These are phyloP conservation scores for Eumaeus atala DNA, from an alignment of 1,140 invertebrate species.

Conservation along the genomic window DNA sequence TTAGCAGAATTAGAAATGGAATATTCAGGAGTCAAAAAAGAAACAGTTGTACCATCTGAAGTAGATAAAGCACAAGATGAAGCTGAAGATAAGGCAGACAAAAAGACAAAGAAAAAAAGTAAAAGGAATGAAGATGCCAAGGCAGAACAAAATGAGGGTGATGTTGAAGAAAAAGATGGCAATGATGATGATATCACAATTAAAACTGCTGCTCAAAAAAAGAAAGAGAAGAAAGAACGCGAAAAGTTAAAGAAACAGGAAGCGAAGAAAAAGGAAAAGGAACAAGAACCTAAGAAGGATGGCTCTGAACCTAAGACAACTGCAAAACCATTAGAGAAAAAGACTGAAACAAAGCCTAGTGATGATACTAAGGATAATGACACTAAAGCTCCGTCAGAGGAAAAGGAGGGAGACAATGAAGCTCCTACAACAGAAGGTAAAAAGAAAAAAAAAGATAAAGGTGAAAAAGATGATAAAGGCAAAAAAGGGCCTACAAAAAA, in stretches of 20 bases:
- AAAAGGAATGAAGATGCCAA: slow-evolving; percentile 67
- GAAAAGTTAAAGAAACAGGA: slow-evolving; percentile 85
- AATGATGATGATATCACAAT: slow-evolving; percentile 78
- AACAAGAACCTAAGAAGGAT: slow-evolving; percentile 56
- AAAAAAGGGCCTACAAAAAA: slow-evolving; percentile 84
- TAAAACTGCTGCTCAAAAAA: slow-evolving; percentile 89
- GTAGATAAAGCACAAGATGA: slow-evolving; percentile 62
- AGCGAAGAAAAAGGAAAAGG: slow-evolving; percentile 76
- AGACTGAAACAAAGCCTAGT: slow-evolving; percentile 34
- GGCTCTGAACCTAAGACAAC: slow-evolving; percentile 39
- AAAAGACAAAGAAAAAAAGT: slow-evolving; percentile 68
- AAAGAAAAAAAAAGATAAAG: slow-evolving; percentile 75
- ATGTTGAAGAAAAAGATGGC: slow-evolving; percentile 65
- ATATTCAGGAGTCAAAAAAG: slow-evolving; percentile 79
- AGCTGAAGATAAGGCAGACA: slow-evolving; percentile 70
- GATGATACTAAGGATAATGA: slow-evolving; percentile 53
- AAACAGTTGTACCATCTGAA: slow-evolving; percentile 50
- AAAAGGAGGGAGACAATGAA: slow-evolving; percentile 40
- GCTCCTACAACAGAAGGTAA: slow-evolving; percentile 71
- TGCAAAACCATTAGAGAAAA: slow-evolving; percentile 40
- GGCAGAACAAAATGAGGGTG: slow-evolving; percentile 66
- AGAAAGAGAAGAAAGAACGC: slow-evolving; percentile 90
- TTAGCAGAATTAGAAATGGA: slow-evolving; percentile 87
- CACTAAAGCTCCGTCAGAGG: slow-evolving; percentile 23
- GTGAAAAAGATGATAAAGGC: slow-evolving; percentile 71